phyloP scores from a whole-genome alignment of 2,113 vertebrate genomes.

The Larimichthys crocea region DNA sequence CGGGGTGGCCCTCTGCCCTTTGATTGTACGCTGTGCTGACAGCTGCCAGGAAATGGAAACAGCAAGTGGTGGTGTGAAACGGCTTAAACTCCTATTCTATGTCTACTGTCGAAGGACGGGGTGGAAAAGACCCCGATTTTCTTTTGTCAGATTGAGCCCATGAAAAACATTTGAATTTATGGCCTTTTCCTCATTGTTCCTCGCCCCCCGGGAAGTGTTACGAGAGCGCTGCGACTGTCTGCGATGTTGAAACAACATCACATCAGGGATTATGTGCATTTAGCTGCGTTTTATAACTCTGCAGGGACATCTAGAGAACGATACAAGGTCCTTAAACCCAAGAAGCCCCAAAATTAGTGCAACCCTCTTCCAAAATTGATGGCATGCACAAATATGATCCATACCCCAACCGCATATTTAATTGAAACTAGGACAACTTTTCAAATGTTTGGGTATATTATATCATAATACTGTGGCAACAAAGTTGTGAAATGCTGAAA shows the following conservation, averaged over 20 bases:
- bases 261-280: constrained; percentile 34
- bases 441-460: too few relatives aligned
- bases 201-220: constrained; percentile 45
- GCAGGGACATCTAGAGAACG: background rate
- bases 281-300: constrained; percentile 37
- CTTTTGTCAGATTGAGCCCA: constrained; percentile 58
- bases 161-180: constrained; percentile 61
- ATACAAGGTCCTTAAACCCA: constrained; percentile 18
- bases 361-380: background rate
- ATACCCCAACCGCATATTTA: too few relatives aligned
- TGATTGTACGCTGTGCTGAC: constrained; percentile 25
- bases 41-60: constrained; percentile 70
- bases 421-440: too few relatives aligned
- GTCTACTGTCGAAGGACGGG: constrained; percentile 28
- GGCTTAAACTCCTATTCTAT: constrained; percentile 37
- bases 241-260: constrained; percentile 44
- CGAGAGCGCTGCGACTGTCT: constrained; percentile 32
- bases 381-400: too few relatives aligned
- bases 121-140: constrained; percentile 57
- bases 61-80: constrained; percentile 37
- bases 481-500: too few relatives aligned
- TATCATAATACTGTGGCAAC: too few relatives aligned
- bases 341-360: constrained; percentile 6
- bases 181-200: constrained; percentile 54
- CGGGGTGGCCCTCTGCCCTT: constrained; percentile 46